phyloP scores from a whole-genome alignment of 2,888 invertebrate species.

The Euzophera pinguis region DNA sequence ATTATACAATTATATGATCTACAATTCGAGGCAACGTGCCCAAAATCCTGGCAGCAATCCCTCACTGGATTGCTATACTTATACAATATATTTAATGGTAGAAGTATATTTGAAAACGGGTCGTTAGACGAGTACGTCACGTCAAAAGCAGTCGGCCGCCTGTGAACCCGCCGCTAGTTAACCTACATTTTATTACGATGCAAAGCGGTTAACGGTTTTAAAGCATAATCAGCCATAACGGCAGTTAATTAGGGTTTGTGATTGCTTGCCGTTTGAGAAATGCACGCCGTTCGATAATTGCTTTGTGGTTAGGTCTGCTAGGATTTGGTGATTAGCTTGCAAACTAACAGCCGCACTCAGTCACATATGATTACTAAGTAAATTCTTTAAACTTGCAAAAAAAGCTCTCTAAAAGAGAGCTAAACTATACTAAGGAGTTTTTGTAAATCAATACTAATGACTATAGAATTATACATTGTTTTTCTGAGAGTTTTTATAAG shows the following conservation, averaged over 20 bases:
- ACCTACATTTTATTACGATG: slow-evolving; percentile 6
- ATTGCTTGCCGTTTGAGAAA: not conserved
- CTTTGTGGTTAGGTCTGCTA: not conserved
- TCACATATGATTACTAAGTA: no score
- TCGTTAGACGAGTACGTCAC: not conserved
- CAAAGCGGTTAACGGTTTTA: not conserved
- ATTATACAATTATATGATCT: no score
- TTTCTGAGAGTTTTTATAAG: no score
- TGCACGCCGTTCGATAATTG: not conserved
- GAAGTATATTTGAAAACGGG: not conserved
- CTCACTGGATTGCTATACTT: not conserved
- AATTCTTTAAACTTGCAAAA: no score
- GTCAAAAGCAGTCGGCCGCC: not conserved
- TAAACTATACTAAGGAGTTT: no score
- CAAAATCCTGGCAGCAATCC: no score
- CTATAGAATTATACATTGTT: no score
- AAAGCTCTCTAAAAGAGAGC: no score
- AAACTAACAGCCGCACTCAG: no score
- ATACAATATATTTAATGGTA: not conserved
- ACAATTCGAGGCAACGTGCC: no score
- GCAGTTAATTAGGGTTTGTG: not conserved
- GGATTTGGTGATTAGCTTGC: not conserved
- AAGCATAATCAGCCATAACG: not conserved
- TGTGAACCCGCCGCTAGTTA: not conserved
- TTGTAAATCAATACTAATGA: no score